phyloP scores from a whole-genome alignment of 1,140 invertebrate species.

The Drosophila bocqueti region DNA sequence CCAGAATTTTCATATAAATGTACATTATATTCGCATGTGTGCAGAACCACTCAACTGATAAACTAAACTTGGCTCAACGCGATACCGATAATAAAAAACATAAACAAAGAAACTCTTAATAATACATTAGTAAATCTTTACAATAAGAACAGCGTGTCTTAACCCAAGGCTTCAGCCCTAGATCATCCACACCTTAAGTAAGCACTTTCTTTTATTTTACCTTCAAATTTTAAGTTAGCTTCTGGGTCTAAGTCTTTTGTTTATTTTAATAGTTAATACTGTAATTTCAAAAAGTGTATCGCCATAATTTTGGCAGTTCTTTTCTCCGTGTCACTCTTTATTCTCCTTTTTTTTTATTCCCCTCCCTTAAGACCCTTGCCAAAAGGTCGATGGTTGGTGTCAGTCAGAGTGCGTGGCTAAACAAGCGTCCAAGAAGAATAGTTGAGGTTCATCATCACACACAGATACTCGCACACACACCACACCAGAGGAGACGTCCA shows the following conservation, averaged over 20 bases:
- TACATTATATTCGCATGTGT: no score
- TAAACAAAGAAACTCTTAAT: no score
- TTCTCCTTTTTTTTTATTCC: no score
- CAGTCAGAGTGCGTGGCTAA: slow-evolving; percentile 19
- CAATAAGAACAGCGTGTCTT: no score
- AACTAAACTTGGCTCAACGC: no score
- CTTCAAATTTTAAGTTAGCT: not conserved
- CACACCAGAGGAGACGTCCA: slow-evolving; percentile 24
- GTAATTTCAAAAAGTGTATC: not conserved
- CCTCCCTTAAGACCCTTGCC: not conserved
- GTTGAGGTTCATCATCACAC: slow-evolving; percentile 17
- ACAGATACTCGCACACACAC: slow-evolving; percentile 20
- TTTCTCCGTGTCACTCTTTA: not conserved
- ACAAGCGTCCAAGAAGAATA: slow-evolving; percentile 1
- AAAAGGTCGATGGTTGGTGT: slow-evolving; percentile 21
- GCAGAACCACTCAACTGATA: no score
- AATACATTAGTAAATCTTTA: no score
- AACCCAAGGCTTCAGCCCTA: no score
- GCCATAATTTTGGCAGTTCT: slow-evolving; percentile 6
- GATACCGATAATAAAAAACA: no score
- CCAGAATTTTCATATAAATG: no score
- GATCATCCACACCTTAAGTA: not conserved
- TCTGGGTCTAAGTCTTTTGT: not conserved
- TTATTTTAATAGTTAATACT: no score
- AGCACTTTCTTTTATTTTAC: not conserved